These are phyloP conservation scores for Ailurus styani DNA, from an alignment of 2,113 vertebrate species.

Conservation along the genomic window DNA sequence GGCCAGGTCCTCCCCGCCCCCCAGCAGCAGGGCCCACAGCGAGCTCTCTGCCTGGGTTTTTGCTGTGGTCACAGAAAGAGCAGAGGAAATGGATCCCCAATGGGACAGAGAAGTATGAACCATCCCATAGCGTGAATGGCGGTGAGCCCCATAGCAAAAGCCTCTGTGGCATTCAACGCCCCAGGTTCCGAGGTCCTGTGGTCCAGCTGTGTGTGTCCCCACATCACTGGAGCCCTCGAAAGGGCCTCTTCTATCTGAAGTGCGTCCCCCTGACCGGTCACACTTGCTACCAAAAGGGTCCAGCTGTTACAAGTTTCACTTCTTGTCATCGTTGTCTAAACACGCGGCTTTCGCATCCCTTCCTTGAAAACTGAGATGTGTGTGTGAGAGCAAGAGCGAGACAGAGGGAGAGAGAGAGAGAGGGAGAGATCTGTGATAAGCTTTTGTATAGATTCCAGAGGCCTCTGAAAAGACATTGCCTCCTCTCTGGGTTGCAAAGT, in stretches of 20 bases:
- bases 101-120: not conserved
- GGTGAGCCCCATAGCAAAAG: not conserved
- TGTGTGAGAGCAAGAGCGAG: not conserved
- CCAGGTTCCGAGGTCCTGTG: not conserved
- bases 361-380: not conserved
- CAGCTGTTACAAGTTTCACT: not conserved
- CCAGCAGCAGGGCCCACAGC: rapidly evolving
- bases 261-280: not conserved
- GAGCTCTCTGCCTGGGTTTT: not conserved
- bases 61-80: not conserved
- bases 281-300: not conserved
- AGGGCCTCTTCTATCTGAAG: not conserved
- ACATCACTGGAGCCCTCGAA: not conserved
- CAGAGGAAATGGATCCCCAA: too few species aligned
- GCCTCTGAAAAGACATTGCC: not conserved
- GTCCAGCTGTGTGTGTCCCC: not conserved
- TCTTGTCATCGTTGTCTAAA: not conserved
- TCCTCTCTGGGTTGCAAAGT: not conserved
- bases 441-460: not conserved
- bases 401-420: not conserved
- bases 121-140: not conserved
- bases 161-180: not conserved
- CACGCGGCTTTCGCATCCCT: not conserved
- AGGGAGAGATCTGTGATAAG: not conserved
- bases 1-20: too few species aligned